phyloP scores from a whole-genome alignment of 2,113 vertebrate genomes.

The Myotis yumanensis region DNA sequence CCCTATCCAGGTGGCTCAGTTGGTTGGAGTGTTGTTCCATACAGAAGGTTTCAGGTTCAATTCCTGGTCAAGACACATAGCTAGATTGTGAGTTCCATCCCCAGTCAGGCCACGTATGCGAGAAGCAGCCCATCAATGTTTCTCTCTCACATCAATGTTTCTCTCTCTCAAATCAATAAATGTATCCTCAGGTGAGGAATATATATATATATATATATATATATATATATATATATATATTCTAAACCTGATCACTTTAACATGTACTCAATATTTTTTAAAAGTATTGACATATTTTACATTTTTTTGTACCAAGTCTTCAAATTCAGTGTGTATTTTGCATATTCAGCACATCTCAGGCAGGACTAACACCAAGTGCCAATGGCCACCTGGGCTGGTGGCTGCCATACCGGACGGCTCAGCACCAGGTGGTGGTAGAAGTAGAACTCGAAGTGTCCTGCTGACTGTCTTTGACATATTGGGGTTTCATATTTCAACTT shows the following conservation, averaged over 20 bases:
- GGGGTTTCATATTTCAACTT: not conserved
- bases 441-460: not conserved
- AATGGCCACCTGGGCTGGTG: accelerated
- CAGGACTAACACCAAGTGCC: not conserved
- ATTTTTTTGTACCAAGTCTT: not conserved
- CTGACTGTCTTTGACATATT: not conserved
- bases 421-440: not conserved
- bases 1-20: too few relatives aligned
- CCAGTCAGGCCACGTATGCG: too few relatives aligned
- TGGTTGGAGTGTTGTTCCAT: too few relatives aligned
- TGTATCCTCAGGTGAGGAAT: too few relatives aligned
- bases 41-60: too few relatives aligned
- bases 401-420: not conserved
- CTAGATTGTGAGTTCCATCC: too few relatives aligned
- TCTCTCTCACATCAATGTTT: too few relatives aligned
- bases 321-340: not conserved
- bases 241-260: not conserved
- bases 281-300: not conserved
- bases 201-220: too few relatives aligned
- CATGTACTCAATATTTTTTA: not conserved
- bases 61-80: too few relatives aligned
- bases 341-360: not conserved
- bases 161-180: too few relatives aligned
- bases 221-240: not conserved
- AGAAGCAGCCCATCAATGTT: too few relatives aligned